Evolutionary conservation across 2,113 vertebrate genomes (phyloP), one percentile per base, ranked within the genome.

Genomic region (Hucho hucho): DNA sequence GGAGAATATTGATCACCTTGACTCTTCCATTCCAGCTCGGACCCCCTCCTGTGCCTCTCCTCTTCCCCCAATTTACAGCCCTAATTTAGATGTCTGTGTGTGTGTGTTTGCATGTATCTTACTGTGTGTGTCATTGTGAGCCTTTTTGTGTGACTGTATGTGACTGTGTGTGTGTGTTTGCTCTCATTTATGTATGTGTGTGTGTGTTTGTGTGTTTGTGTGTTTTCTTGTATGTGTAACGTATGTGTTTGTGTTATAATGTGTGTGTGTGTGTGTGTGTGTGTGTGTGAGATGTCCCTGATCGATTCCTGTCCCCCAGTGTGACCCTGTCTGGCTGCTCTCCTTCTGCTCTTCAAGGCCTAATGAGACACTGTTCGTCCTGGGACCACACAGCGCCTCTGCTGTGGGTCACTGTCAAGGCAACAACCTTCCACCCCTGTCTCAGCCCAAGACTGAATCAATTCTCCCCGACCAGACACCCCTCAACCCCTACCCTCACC

Each of bases 1-100:
- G 85, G 83, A 73, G 77, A 84, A 86, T 93, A 93, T 93, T 91
- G 92, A 93, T 93, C 91, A 92, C 85, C 81, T 83, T 82, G 32
- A 85, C 85, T 92, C 90, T 91, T 90, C 90, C 83, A 91, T 92
- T 93, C 90, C 90, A 89, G 84, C 84, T 86, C 77, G 81, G 79
- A 49, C 85, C 87, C 89, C 87, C 85, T 80, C 79, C 86, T 82
- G 74, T 71, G 69, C 75, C 77, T 84, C 79, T 84, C 81, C 88
- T 83, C 85, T 69, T 87, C 81, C 85, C 89, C 89, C 90, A 93
- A 93, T 93, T 93, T 93, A 85, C 87, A 91, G 90, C 86, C 79
- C 86, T 93, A 91, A 93, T 93, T 92, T 90, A 88, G 87, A 89
- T 87, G 89, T 90, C 82, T 88, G 81, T 83, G 75, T 86, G 70